A percentile compares a stretch with the other conserved stretches of the same genome.
These are phyloP conservation scores for Laterallus jamaicensis DNA, from an alignment of 2,113 vertebrate genomes.

Conservation along the genomic window DNA sequence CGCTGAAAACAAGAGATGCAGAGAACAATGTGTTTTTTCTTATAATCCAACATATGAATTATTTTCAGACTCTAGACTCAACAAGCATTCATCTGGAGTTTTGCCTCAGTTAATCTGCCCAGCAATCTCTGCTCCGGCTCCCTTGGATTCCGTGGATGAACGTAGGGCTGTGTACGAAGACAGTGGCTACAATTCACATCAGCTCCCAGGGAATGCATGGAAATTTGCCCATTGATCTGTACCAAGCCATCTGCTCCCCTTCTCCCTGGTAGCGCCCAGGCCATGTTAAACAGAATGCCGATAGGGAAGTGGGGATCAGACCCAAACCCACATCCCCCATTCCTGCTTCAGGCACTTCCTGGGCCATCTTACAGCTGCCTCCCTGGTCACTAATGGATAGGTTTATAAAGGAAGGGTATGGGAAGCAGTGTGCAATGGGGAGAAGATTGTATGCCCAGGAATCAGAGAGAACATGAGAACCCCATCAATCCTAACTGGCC, in stretches of 20 bases:
- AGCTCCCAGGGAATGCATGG: neutral
- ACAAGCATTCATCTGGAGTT: neutral
- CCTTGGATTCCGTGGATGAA: neutral
- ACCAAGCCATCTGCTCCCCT: neutral
- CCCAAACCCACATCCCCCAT: neutral
- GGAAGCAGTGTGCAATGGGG: neutral
- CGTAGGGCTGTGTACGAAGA: neutral
- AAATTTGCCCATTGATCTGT: neutral
- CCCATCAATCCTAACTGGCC: neutral
- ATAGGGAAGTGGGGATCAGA: neutral
- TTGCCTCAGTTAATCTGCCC: neutral
- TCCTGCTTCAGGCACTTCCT: neutral
- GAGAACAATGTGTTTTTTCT: neutral
- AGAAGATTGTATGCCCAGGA: neutral
- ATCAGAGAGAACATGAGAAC: neutral
- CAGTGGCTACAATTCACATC: neutral
- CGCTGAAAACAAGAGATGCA: neutral
- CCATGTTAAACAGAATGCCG: neutral
- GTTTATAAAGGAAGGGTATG: neutral
- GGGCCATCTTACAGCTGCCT: neutral
- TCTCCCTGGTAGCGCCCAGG: neutral
- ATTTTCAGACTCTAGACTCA: neutral
- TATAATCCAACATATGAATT: neutral
- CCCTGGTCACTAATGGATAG: neutral
- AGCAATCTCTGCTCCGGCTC: neutral